Conservation (phyloP, 2,888 invertebrate genomes). For the Automeris io region DNA sequence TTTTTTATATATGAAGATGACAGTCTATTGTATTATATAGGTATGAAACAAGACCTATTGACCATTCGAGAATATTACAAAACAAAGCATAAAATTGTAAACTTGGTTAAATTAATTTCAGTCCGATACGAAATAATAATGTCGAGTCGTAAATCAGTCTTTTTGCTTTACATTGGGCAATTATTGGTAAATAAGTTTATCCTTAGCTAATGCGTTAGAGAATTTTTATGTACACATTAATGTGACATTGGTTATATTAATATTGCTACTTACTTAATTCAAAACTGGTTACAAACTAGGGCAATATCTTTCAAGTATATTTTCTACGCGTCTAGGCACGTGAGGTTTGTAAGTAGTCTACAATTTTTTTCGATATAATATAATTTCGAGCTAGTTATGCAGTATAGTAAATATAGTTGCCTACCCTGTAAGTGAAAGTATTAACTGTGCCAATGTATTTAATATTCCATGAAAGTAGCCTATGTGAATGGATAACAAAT, state of each 20-base stretch:
- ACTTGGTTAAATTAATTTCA: too few relatives aligned
- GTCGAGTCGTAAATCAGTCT: too few relatives aligned
- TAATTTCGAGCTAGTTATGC: not conserved
- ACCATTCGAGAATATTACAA: too few relatives aligned
- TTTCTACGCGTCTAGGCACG: not conserved
- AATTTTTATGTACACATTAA: not conserved
- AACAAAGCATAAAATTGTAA: too few relatives aligned
- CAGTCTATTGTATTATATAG: too few relatives aligned
- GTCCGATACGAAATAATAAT: too few relatives aligned
- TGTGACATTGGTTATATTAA: not conserved
- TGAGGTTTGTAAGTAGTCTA: not conserved
- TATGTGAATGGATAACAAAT: not conserved
- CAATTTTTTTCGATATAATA: not conserved
- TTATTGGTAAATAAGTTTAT: too few relatives aligned
- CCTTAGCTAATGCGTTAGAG: too few relatives aligned
- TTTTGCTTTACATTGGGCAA: too few relatives aligned
- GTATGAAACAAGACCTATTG: too few relatives aligned
- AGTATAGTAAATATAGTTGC: not conserved
- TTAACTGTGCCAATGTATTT: conserved; percentile 1
- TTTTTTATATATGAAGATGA: too few relatives aligned
- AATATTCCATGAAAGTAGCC: not conserved
- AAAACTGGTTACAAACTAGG: conserved; percentile 1
- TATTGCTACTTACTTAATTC: not conserved
- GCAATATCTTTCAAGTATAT: not conserved
- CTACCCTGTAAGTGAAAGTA: not conserved